Evolutionary conservation across 2,888 invertebrate species (phyloP).

Genomic region (Drosophila setosimentum): DNA sequence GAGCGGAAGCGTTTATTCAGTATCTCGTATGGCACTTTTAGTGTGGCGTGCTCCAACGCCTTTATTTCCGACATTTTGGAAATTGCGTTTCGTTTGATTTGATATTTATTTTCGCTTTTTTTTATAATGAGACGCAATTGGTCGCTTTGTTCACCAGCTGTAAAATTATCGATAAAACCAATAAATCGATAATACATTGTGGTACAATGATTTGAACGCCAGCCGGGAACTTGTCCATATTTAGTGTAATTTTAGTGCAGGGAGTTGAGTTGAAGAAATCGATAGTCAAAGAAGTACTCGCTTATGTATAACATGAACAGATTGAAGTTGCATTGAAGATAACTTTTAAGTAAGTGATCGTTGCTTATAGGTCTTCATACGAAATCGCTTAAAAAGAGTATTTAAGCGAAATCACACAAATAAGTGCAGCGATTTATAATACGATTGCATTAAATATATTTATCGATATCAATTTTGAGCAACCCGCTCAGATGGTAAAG

Average conservation of each 20-base stretch:
- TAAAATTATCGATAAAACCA: constrained; percentile 44
- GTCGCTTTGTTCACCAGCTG: constrained; percentile 56
- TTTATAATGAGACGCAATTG: constrained; percentile 54
- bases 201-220: constrained; percentile 3
- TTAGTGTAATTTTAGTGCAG: not conserved
- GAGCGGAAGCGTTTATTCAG: constrained; percentile 98
- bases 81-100: not conserved
- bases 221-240: not conserved
- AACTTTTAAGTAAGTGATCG: fast-evolving
- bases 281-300: not conserved
- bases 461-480: constrained; percentile 20
- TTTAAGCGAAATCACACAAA: no score
- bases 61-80: constrained; percentile 94
- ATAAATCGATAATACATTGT: constrained; percentile 8
- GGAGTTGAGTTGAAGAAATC: not conserved
- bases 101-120: constrained; percentile 51
- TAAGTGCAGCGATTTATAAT: fast-evolving
- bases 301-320: not conserved
- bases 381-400: no score
- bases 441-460: not conserved
- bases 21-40: constrained; percentile 99
- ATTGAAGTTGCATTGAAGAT: not conserved
- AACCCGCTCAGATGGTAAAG: constrained; percentile 41
- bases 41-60: constrained; percentile 97
- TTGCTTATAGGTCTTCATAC: not conserved